Percentiles rank a stretch among this genome's conserved stretches.
Conservation (phyloP, 2,888 invertebrate species). For the Apantesis nais region DNA sequence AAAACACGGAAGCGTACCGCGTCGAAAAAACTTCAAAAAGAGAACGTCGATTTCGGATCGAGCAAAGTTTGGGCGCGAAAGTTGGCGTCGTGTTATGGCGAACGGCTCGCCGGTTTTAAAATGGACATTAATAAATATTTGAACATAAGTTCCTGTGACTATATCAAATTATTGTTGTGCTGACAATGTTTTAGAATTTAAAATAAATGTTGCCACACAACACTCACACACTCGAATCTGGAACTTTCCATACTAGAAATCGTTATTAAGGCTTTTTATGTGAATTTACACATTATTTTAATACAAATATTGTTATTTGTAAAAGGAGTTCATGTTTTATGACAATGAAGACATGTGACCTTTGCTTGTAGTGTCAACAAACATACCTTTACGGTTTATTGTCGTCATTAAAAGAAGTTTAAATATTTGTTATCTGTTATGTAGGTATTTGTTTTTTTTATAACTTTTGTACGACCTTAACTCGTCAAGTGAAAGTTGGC, state of each 20-base stretch:
- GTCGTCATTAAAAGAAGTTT: neutral
- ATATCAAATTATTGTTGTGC: conserved; percentile 17
- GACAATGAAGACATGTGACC: conserved; percentile 1
- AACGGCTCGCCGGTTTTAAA: conserved; percentile 25
- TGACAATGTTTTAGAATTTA: conserved; percentile 16
- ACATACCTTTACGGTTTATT: neutral
- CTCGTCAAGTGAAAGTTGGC: neutral
- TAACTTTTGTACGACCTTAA: neutral
- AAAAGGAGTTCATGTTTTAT: neutral
- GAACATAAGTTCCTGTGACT: conserved; percentile 17
- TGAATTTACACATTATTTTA: neutral
- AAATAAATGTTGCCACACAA: conserved; percentile 13
- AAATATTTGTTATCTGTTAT: neutral
- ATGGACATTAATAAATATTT: conserved; percentile 35
- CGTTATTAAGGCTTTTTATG: neutral
- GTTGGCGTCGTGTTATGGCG: conserved; percentile 44
- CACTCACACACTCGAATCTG: neutral
- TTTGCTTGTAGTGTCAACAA: neutral
- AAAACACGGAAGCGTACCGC: too few species aligned
- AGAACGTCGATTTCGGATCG: conserved; percentile 56
- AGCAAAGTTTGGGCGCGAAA: conserved; percentile 60
- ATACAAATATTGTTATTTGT: neutral
- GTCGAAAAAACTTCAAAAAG: conserved; percentile 57
- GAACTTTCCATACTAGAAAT: neutral
- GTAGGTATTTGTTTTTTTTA: neutral